Evolutionary conservation across 2,888 invertebrate genomes (phyloP).

Genomic region (Punctoribates punctum): DNA sequence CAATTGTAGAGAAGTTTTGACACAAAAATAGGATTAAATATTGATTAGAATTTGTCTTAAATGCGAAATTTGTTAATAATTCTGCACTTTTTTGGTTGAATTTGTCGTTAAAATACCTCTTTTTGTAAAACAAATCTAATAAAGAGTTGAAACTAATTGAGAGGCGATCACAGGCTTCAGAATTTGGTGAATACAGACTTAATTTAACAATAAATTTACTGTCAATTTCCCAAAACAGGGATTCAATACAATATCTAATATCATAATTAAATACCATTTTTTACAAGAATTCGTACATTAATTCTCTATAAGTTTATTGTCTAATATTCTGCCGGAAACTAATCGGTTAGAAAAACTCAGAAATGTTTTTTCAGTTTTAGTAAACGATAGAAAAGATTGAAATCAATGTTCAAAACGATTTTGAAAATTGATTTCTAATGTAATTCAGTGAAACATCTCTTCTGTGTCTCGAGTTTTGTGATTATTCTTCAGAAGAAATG

Average conservation of each 20-base stretch:
- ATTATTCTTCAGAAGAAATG: too few species aligned
- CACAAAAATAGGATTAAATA: conserved; percentile 18
- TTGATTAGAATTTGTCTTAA: conserved; percentile 12
- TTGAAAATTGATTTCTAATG: too few species aligned
- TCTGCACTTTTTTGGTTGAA: not conserved
- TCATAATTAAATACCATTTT: not conserved
- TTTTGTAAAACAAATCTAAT: not conserved
- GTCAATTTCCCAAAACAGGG: not conserved
- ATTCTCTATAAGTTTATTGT: not conserved
- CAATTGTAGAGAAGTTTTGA: not conserved
- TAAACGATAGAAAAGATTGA: too few species aligned
- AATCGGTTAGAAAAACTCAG: not conserved
- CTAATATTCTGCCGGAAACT: not conserved
- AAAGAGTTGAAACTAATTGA: not conserved
- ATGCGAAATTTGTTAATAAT: not conserved
- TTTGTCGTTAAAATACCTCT: conserved; percentile 4
- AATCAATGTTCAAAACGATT: too few species aligned
- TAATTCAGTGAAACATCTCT: too few species aligned
- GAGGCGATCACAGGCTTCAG: conserved; percentile 27
- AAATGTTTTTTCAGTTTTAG: too few species aligned
- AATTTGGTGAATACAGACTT: conserved; percentile 8
- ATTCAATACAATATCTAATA: conserved; percentile 27
- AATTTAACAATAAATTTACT: conserved; percentile 34
- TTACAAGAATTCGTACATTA: conserved; percentile 8
- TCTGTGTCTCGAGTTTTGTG: too few species aligned